phyloP scores from a whole-genome alignment of 2,888 invertebrate genomes.

The Hylaea fasciaria region DNA sequence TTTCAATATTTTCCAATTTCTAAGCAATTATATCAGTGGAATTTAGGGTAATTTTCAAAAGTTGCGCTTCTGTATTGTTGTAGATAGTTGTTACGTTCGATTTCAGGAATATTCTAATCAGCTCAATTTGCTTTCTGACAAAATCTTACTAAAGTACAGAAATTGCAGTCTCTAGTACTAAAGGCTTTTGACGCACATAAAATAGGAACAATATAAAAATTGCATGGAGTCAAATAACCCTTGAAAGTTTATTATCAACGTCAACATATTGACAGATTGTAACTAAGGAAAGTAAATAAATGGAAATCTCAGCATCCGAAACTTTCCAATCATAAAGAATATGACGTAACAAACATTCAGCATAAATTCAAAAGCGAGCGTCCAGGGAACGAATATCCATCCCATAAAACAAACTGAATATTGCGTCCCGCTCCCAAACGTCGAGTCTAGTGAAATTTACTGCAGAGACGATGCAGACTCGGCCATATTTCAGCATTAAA shows the following conservation, averaged over 20 bases:
- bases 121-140: no score
- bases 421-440: conserved; percentile 22
- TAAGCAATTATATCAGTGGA: no score
- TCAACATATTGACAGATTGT: not conserved
- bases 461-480: conserved; percentile 21
- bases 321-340: conserved; percentile 5
- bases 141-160: not conserved
- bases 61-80: no score
- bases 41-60: no score
- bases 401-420: conserved; percentile 37
- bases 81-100: no score
- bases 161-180: conserved; percentile 9
- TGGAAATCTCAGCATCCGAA: conserved; percentile 5
- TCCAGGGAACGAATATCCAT: conserved; percentile 16
- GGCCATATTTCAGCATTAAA: conserved; percentile 13
- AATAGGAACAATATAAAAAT: conserved; percentile 7
- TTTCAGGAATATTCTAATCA: no score
- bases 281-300: not conserved
- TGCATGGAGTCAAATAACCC: not conserved
- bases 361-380: conserved; percentile 10
- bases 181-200: not conserved
- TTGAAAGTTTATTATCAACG: conserved; percentile 1
- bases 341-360: conserved; percentile 8
- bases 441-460: conserved; percentile 21
- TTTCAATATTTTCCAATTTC: no score